Evolutionary conservation across 2,797 vertebrate species (phyloP).

Genomic region (Onychomys arenicola): DNA sequence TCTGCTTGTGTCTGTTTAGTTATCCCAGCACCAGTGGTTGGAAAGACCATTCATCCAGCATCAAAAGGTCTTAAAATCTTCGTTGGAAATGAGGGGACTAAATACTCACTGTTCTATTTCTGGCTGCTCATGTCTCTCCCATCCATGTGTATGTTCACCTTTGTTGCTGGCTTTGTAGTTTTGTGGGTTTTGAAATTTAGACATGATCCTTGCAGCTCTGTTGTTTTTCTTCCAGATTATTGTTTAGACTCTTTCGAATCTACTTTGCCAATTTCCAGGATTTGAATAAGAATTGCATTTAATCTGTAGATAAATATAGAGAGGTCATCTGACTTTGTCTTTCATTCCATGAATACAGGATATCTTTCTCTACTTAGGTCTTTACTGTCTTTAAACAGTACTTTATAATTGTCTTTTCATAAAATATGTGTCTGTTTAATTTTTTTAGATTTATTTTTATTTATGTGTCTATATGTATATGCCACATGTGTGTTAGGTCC

Average conservation of each 20-base stretch:
- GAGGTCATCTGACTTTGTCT: neutral
- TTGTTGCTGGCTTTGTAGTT: neutral
- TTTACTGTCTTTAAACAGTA: neutral
- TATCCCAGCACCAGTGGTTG: neutral
- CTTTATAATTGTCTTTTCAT: neutral
- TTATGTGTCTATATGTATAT: neutral
- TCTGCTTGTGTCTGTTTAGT: neutral
- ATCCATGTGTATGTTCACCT: neutral
- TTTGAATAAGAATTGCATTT: neutral
- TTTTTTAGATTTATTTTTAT: neutral
- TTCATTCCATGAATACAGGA: neutral
- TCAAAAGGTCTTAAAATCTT: neutral
- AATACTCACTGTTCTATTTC: neutral
- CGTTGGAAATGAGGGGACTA: neutral
- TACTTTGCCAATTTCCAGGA: neutral
- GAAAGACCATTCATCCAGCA: neutral
- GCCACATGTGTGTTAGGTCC: neutral
- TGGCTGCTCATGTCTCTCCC: neutral
- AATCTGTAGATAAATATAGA: neutral
- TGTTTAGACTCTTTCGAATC: neutral
- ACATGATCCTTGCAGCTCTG: neutral
- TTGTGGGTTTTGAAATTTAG: neutral
- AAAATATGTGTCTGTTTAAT: neutral
- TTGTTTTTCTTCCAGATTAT: neutral
- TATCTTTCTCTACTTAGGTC: neutral